Conservation (phyloP, 2,113 vertebrate species). For the Mobula birostris region DNA sequence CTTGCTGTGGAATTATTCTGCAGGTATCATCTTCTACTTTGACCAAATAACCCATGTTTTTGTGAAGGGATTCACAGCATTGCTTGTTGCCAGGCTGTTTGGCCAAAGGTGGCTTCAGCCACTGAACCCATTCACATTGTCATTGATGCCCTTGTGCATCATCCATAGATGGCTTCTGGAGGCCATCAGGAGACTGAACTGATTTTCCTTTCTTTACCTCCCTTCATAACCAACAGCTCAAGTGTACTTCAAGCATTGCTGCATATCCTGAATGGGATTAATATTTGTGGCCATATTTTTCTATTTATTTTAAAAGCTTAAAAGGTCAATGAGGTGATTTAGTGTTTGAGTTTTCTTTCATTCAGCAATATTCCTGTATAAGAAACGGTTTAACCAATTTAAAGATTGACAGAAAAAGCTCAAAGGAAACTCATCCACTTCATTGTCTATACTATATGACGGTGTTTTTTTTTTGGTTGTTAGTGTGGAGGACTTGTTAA, state of each 20-base stretch:
- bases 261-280: no score
- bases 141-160: background rate
- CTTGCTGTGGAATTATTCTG: background rate
- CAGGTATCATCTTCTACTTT: background rate
- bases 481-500: background rate
- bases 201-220: no score
- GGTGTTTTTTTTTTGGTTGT: background rate
- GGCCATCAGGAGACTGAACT: background rate
- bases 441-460: background rate
- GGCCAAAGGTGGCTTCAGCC: background rate
- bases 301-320: background rate
- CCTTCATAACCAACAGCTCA: background rate
- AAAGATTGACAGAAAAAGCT: no score
- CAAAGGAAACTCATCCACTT: background rate
- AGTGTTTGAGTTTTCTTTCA: background rate
- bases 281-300: background rate
- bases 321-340: background rate
- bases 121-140: background rate
- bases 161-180: background rate
- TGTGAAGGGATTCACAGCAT: background rate
- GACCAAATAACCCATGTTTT: background rate
- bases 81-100: background rate
- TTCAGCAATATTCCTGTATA: background rate
- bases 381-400: background rate
- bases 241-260: background rate